Evolutionary conservation across 2,888 invertebrate species (phyloP), one percentile per base, ranked within the genome.

Genomic region (Slavum lentiscoides): DNA sequence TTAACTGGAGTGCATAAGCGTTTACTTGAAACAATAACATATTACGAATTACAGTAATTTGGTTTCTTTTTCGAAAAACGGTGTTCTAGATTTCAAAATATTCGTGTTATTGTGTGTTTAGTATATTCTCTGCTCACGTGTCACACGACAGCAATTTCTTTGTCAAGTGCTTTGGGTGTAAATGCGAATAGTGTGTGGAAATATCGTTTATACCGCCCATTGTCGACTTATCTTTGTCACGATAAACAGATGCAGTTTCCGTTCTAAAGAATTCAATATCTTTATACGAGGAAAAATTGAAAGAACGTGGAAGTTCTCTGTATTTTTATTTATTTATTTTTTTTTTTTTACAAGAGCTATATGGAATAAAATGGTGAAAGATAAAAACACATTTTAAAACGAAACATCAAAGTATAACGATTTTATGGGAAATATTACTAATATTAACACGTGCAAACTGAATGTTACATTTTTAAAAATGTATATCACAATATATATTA

Each of bases 181-280:
- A 37, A 55, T 64, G 11, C 13, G 49, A 6, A 58, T 39, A 74
- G 55, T 39, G 66, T 58, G 6, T 68, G n/a, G 17, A 76, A 68
- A 59, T 76, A 76, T 68, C 59, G 59, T 49, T 67, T 59, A 59
- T 30, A n/a, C 17, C 13, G 15, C 13, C 68, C 13, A 68, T 76
- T 76, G 30, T 68, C 75, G 23, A 59, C 59, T 68, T 76, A 76
- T 76, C 59, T 68, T 59, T 30, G 43, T 76, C 23, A 49, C n/a
- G 30, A 17, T 15, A 30, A 43, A 76, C 59, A 49, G 58, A 39
- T 67, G 23, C 39, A 43, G 30, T 76, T 76, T 76, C 75, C 68
- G 59, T 68, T 76, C 43, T 53, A 55, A 61, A 17, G 37, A 62
- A 49, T 49, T 58, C 39, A 15, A 58, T 75, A 66, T 66, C 58